Percentiles rank a stretch among this genome's conserved stretches.
Evolutionary conservation across 2,113 vertebrate species (phyloP).

Genomic region (Microcebus tavaratra): DNA sequence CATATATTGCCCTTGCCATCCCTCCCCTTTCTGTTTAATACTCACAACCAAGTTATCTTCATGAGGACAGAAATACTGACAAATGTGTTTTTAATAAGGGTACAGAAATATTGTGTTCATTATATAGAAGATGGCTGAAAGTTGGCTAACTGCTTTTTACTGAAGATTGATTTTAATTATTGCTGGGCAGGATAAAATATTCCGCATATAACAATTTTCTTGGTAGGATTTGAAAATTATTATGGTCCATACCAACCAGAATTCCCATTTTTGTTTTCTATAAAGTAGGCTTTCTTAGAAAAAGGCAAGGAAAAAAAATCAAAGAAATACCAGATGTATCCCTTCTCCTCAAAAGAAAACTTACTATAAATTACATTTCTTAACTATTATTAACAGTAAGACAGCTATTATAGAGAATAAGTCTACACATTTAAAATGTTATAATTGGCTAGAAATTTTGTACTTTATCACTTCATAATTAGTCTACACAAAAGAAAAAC

Average conservation of each 20-base stretch:
- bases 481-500: not conserved
- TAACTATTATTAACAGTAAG: not conserved
- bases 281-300: slow-evolving; percentile 7
- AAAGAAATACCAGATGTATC: not conserved
- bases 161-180: not conserved
- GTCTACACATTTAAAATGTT: not conserved
- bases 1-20: too few species aligned
- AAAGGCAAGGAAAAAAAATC: not conserved
- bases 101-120: not conserved
- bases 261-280: not conserved
- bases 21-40: not conserved
- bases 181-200: not conserved
- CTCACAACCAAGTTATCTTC: not conserved
- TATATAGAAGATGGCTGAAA: not conserved
- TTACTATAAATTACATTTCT: not conserved
- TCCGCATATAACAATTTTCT: not conserved
- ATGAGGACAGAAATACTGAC: not conserved
- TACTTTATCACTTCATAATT: not conserved
- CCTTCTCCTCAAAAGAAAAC: not conserved
- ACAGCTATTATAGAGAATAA: not conserved
- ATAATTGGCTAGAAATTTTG: not conserved
- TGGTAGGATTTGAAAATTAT: not conserved
- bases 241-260: not conserved
- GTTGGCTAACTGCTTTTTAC: not conserved
- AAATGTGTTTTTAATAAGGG: not conserved